A percentile compares a stretch with the other conserved stretches of the same genome.
phyloP scores from a whole-genome alignment of 2,888 invertebrate genomes.

The Fragum whitleyi region DNA sequence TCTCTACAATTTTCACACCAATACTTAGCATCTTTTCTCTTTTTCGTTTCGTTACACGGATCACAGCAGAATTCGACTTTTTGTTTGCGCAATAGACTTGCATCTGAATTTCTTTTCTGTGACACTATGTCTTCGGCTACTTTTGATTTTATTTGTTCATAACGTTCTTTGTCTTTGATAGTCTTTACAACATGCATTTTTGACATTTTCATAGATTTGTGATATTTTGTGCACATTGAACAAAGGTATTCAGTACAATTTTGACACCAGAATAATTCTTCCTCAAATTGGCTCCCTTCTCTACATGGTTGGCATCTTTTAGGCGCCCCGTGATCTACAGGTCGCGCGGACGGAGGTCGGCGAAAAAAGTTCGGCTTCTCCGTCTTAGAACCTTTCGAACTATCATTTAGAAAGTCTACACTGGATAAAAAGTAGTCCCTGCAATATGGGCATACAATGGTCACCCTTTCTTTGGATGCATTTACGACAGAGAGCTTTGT shows the following conservation, averaged over 20 bases:
- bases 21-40: slow-evolving; percentile 35
- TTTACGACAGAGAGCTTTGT: slow-evolving; percentile 32
- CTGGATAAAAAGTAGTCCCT: slow-evolving; percentile 47
- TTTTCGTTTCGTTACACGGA: slow-evolving; percentile 44
- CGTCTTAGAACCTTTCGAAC: background rate
- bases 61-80: slow-evolving; percentile 33
- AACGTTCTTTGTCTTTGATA: slow-evolving; percentile 46
- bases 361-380: background rate
- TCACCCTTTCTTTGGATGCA: slow-evolving; percentile 23
- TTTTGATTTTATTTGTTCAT: slow-evolving; percentile 33
- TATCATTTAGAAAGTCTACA: slow-evolving; percentile 3
- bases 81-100: background rate
- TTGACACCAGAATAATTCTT: slow-evolving; percentile 59
- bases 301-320: slow-evolving; percentile 59
- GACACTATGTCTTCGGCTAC: slow-evolving; percentile 1
- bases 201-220: slow-evolving; percentile 57
- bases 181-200: slow-evolving; percentile 56
- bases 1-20: slow-evolving; percentile 57
- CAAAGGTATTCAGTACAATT: slow-evolving; percentile 61
- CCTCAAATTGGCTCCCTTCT: slow-evolving; percentile 44
- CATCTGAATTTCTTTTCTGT: background rate
- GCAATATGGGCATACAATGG: slow-evolving; percentile 55
- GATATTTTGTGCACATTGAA: slow-evolving; percentile 49
- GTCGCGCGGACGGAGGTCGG: slow-evolving; percentile 3
- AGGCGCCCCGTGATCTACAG: slow-evolving; percentile 12